Evolutionary conservation across 64 coral and sea anemone species (phyloP), one percentile per base, ranked within the genome.

Genomic region (Pocillopora damicornis): DNA sequence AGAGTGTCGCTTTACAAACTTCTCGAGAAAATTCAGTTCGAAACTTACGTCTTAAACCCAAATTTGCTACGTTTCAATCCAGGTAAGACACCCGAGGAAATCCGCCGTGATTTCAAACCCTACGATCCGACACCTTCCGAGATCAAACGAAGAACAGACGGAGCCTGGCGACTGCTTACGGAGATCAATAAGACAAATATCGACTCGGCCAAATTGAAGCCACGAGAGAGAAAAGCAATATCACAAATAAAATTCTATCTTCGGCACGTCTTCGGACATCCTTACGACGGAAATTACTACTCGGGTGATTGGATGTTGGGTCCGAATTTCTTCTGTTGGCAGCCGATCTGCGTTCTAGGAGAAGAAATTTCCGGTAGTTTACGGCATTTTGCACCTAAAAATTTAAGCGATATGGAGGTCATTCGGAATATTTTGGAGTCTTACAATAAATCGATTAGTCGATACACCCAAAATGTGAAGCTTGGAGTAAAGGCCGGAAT

Each of bases 261-360:
- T 15, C 79, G 77, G 35, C 88, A 93, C 37, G 76, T 58, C 35
- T 99, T 99, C 73, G 90, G 93, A 11, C 34, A 59, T 11, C 88
- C 90, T 0, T 95, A 82, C 35, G 97, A 84, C 15, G 56, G 57
- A 13, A 95, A 95, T 59, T 99, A 99, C 36, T 99, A 99, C 35
- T 86, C 62, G 9, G 97, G 90, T 9, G 97, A 99, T 20, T 99
- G 97, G 97, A 95, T 99, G 97, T 68, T 99, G 42, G 97, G 97
- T 4, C 97, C 97, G 0, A 94, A 99, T 71, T 86, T 89, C 30
- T 95, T 99, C 26, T 99, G 97, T 15, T 93, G 76, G 89, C 78
- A 91, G 15, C 85, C 90, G 7, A 91, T 99, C 30, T 99, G 97
- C 75, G 17, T 66, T 25, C 75, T 95, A 1, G 61, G 60, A 15